These are phyloP conservation scores for Limosa lapponica DNA, from an alignment of 2,797 vertebrate genomes.

Conservation along the genomic window DNA sequence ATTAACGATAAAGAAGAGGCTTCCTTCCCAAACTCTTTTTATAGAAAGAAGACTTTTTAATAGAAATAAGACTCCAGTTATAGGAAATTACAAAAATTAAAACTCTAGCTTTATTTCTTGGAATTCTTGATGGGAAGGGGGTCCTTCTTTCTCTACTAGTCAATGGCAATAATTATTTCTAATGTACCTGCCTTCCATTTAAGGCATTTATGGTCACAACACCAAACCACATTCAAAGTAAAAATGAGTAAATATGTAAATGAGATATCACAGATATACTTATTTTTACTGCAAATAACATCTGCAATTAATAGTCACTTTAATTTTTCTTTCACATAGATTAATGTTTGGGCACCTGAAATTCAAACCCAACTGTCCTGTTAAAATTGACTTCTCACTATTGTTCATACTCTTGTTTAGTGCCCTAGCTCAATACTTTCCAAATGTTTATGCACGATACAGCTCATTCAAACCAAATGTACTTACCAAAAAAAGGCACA, in stretches of 20 bases:
- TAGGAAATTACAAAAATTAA: background rate
- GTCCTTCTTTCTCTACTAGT: background rate
- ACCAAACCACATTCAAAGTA: background rate
- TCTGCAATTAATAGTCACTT: background rate
- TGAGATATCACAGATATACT: background rate
- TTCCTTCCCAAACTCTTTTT: background rate
- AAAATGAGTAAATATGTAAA: background rate
- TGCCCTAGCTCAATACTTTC: background rate
- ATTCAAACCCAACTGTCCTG: background rate
- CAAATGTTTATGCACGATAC: background rate
- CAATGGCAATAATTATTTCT: background rate
- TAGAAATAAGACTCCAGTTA: background rate
- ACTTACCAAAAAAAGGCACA: conserved; percentile 95
- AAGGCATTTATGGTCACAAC: background rate
- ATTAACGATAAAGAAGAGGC: background rate
- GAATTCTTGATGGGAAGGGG: background rate
- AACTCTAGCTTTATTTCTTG: background rate
- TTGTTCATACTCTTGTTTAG: background rate
- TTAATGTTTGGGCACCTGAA: background rate
- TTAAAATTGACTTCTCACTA: background rate
- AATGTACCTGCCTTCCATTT: rapidly evolving
- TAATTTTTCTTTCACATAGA: background rate
- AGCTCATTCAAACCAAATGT: background rate
- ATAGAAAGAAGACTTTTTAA: background rate
- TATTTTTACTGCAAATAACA: background rate